A percentile compares a stretch with the other conserved stretches of the same genome.
These are phyloP conservation scores for Chelonoidis abingdonii DNA, from an alignment of 2,113 vertebrate genomes.

Conservation along the genomic window DNA sequence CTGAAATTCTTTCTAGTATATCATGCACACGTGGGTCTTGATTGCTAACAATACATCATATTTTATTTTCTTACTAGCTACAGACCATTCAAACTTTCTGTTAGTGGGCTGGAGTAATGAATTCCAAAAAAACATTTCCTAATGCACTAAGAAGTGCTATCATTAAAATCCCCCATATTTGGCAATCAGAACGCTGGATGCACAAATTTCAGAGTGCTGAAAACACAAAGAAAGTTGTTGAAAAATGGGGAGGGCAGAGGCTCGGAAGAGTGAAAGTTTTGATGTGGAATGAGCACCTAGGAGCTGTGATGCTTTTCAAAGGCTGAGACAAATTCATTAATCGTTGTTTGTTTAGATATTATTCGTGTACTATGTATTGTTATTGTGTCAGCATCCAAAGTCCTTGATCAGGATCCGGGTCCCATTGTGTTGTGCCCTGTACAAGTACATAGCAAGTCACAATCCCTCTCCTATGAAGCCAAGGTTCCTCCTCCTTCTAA, in stretches of 20 bases:
- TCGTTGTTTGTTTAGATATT: neutral
- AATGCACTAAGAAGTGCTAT: too few species aligned
- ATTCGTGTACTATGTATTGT: neutral
- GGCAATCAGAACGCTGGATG: neutral
- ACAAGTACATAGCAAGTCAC: too few species aligned
- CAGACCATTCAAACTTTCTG: neutral
- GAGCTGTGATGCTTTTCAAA: neutral
- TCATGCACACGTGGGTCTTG: neutral
- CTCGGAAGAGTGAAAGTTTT: neutral
- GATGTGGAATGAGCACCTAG: neutral
- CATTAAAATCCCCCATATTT: accelerated
- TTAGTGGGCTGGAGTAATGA: neutral
- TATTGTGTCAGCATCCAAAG: neutral
- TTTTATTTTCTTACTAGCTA: neutral
- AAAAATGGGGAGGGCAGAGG: accelerated
- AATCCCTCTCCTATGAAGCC: too few species aligned
- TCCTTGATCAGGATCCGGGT: neutral
- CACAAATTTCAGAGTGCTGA: neutral
- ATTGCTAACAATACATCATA: neutral
- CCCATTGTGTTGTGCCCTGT: too few species aligned
- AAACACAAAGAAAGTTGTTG: neutral
- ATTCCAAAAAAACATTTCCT: neutral
- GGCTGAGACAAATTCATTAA: neutral
- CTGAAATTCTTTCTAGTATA: accelerated
- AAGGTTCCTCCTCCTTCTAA: too few species aligned